Evolutionary conservation across 2,113 vertebrate genomes (phyloP).

Genomic region (Nesoenas mayeri): DNA sequence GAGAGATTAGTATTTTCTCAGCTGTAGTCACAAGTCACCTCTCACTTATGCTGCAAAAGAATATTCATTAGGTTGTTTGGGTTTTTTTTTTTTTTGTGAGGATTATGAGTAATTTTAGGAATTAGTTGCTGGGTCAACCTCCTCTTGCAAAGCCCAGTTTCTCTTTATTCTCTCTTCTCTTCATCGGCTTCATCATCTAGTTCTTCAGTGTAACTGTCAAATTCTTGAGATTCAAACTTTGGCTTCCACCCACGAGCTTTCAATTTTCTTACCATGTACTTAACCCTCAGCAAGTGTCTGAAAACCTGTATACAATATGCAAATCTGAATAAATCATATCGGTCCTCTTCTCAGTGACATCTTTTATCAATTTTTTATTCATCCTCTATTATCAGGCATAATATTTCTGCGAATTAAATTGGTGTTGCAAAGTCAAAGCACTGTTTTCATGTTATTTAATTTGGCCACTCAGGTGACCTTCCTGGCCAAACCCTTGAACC

Average conservation of each 20-base stretch:
- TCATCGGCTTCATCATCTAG: background rate
- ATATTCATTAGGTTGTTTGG: background rate
- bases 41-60: background rate
- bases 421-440: background rate
- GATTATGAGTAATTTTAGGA: background rate
- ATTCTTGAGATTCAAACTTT: background rate
- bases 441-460: background rate
- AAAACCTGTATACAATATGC: background rate
- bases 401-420: background rate
- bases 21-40: background rate
- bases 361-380: slow-evolving; percentile 8
- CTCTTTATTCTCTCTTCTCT: background rate
- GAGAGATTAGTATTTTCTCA: background rate
- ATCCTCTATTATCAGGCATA: background rate
- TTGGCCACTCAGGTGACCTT: background rate
- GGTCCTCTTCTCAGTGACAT: background rate
- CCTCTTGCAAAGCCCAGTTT: background rate
- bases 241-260: background rate
- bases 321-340: background rate
- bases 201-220: background rate
- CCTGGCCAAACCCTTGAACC: background rate
- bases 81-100: background rate
- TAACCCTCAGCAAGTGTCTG: slow-evolving; percentile 14
- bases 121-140: background rate
- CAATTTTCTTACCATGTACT: background rate